These are phyloP conservation scores for Andrena cerasifolii DNA, from an alignment of 1,140 invertebrate genomes.

Conservation along the genomic window DNA sequence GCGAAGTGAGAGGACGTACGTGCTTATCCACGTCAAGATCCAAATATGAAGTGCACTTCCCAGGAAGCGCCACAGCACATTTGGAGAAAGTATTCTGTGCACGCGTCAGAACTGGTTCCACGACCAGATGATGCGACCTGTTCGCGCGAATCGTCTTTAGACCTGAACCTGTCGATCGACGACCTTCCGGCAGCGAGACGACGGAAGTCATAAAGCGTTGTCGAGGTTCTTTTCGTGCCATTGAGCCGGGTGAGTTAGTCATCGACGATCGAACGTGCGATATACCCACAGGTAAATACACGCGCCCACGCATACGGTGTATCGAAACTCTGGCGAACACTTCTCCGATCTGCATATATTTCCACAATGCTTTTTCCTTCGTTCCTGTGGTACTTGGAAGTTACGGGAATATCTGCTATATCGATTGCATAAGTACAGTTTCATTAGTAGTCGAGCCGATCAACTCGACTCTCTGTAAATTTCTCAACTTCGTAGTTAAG, in stretches of 20 bases:
- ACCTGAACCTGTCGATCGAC: conserved; percentile 19
- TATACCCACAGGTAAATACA: conserved; percentile 24
- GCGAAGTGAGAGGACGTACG: background rate
- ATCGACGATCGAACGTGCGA: conserved; percentile 21
- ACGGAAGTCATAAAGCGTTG: conserved; percentile 59
- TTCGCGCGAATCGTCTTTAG: background rate
- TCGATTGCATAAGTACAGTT: background rate
- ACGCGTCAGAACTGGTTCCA: background rate
- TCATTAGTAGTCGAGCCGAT: too few species aligned
- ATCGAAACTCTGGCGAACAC: background rate
- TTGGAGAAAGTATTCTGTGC: conserved; percentile 27
- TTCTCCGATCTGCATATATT: background rate
- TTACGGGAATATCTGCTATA: background rate
- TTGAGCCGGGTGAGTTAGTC: conserved; percentile 42
- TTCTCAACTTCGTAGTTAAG: too few species aligned
- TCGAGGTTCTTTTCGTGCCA: conserved; percentile 42
- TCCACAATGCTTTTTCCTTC: too few species aligned
- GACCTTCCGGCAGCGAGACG: conserved; percentile 28
- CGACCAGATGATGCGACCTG: background rate
- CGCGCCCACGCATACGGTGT: conserved; percentile 12
- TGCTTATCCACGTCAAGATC: background rate
- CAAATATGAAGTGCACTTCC: background rate
- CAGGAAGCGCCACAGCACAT: background rate
- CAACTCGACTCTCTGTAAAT: too few species aligned
- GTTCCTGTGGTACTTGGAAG: conserved; percentile 17